A percentile compares a stretch with the other conserved stretches of the same genome.
These are phyloP conservation scores for Trichacis sp. DNA, from an alignment of 2,888 invertebrate species.

Conservation along the genomic window DNA sequence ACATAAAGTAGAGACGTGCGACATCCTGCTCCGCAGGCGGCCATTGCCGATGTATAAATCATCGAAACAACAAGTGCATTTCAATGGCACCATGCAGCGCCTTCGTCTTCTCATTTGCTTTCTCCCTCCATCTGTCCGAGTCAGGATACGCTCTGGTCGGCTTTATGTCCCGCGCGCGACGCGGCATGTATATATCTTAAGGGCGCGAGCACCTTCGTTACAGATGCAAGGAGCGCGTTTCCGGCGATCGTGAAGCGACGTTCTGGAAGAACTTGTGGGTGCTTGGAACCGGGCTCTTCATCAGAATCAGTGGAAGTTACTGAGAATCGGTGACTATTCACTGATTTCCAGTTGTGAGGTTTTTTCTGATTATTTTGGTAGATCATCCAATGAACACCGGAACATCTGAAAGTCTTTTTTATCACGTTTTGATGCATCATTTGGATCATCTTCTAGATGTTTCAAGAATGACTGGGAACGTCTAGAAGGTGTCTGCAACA, in stretches of 20 bases:
- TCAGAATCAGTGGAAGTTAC: too few relatives aligned
- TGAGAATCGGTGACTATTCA: too few relatives aligned
- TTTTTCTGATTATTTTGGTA: too few relatives aligned
- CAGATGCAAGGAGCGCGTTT: slow-evolving; percentile 64
- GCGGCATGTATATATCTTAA: slow-evolving; percentile 40
- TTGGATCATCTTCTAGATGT: too few relatives aligned
- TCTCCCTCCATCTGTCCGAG: slow-evolving; percentile 17
- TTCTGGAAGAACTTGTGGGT: neutral
- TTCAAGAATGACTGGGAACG: too few relatives aligned
- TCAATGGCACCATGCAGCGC: slow-evolving; percentile 52
- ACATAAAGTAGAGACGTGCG: slow-evolving; percentile 64
- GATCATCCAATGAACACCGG: too few relatives aligned
- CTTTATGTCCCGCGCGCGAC: slow-evolving; percentile 51
- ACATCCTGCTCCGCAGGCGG: slow-evolving; percentile 64
- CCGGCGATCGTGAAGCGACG: slow-evolving; percentile 51
- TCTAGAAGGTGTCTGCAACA: too few relatives aligned
- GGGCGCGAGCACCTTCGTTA: slow-evolving; percentile 57
- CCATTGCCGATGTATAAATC: slow-evolving; percentile 64
- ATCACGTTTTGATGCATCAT: too few relatives aligned
- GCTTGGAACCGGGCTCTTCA: too few relatives aligned
- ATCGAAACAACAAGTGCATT: slow-evolving; percentile 65
- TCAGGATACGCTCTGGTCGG: slow-evolving; percentile 26
- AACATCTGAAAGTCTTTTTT: too few relatives aligned
- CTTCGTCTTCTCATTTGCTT: slow-evolving; percentile 17
- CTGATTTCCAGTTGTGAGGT: too few relatives aligned